Evolutionary conservation across 2,888 invertebrate genomes (phyloP).

Genomic region (Maniola hyperantus): DNA sequence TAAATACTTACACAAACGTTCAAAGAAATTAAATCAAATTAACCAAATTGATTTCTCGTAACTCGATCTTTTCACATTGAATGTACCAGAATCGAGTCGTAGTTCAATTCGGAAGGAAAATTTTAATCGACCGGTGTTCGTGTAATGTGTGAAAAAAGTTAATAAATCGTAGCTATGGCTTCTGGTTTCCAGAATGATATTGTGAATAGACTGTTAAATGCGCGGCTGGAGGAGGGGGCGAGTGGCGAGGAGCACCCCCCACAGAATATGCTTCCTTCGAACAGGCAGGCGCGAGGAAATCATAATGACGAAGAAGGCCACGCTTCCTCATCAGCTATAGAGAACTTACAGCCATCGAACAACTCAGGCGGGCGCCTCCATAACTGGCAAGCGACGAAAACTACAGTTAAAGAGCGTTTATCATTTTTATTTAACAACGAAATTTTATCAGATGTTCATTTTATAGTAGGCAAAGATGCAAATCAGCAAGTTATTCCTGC

Average conservation of each 20-base stretch:
- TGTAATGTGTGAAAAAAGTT: slow-evolving; percentile 52
- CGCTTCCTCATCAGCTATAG: slow-evolving; percentile 59
- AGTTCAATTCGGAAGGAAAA: not conserved
- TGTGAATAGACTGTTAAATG: slow-evolving; percentile 65
- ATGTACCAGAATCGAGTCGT: not conserved
- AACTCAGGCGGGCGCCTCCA: slow-evolving; percentile 77
- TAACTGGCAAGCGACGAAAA: slow-evolving; percentile 89
- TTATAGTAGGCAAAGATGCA: slow-evolving; percentile 88
- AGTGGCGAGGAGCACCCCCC: slow-evolving; percentile 70
- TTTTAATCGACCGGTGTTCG: slow-evolving; percentile 37
- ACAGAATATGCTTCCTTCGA: slow-evolving; percentile 80
- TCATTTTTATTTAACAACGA: slow-evolving; percentile 83
- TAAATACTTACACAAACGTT: not conserved
- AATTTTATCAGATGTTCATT: slow-evolving; percentile 86
- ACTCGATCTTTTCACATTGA: not conserved
- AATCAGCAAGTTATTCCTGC: slow-evolving; percentile 89
- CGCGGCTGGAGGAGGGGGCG: slow-evolving; percentile 64
- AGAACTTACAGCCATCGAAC: slow-evolving; percentile 69
- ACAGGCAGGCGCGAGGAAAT: slow-evolving; percentile 63
- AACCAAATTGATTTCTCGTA: not conserved
- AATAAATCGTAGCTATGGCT: slow-evolving; percentile 57
- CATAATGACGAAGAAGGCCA: slow-evolving; percentile 66
- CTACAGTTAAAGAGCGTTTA: slow-evolving; percentile 88
- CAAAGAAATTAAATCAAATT: not conserved
- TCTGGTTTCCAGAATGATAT: slow-evolving; percentile 74